phyloP scores from a whole-genome alignment of 2,113 vertebrate species.

The Procavia capensis region DNA sequence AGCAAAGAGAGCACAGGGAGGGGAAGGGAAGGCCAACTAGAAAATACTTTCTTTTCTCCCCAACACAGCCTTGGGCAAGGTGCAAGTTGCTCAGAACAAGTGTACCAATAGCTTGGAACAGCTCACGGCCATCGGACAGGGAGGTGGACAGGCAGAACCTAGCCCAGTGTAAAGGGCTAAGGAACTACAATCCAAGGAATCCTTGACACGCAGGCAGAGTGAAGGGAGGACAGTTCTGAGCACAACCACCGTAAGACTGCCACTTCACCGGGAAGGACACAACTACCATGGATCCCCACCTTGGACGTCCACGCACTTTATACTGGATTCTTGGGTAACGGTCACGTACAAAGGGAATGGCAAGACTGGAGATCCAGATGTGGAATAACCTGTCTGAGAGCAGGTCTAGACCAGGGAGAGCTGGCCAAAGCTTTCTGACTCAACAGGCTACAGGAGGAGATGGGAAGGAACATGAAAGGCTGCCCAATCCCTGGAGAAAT shows the following conservation, averaged over 20 bases:
- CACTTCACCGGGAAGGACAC: background rate
- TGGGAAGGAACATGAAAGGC: background rate
- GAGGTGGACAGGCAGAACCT: background rate
- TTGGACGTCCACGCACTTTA: background rate
- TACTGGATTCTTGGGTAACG: background rate
- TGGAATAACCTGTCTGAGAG: background rate
- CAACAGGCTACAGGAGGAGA: background rate
- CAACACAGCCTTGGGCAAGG: background rate
- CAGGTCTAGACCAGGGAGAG: background rate
- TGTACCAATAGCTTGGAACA: accelerated
- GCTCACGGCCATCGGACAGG: background rate
- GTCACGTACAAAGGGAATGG: background rate
- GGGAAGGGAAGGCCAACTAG: background rate
- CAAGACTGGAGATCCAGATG: background rate
- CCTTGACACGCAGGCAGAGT: background rate
- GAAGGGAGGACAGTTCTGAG: background rate
- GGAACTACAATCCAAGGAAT: background rate
- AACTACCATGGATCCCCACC: background rate
- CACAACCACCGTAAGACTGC: accelerated
- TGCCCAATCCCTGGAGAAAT: background rate
- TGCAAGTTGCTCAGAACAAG: background rate
- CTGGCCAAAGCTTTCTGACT: background rate
- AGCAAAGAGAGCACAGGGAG: background rate
- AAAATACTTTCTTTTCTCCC: background rate
- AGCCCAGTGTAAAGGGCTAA: background rate